Evolutionary conservation across 2,888 invertebrate genomes (phyloP).

Genomic region (Gnatocerus cornutus): DNA sequence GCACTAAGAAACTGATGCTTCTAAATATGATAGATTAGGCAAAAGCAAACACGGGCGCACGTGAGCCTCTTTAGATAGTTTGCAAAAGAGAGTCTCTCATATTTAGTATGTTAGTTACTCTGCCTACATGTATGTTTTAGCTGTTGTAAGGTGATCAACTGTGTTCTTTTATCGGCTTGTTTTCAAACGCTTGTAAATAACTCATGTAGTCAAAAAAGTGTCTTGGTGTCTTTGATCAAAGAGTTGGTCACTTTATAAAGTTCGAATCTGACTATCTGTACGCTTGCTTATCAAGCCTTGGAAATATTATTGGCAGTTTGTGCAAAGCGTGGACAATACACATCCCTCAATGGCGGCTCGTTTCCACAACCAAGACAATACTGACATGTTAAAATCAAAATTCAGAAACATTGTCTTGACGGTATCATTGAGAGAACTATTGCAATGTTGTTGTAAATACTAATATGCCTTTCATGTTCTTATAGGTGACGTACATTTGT

Average conservation of each 20-base stretch:
- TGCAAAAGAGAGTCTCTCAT: constrained; percentile 40
- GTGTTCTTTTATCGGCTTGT: constrained; percentile 39
- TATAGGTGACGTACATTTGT: constrained; percentile 42
- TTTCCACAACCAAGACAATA: constrained; percentile 41
- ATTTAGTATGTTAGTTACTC: constrained; percentile 46
- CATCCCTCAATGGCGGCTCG: constrained; percentile 9
- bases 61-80: constrained; percentile 39
- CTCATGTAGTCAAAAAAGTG: constrained; percentile 44
- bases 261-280: constrained; percentile 41
- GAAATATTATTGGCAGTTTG: constrained; percentile 40
- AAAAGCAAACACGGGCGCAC: constrained; percentile 35
- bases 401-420: constrained; percentile 38
- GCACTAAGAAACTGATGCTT: constrained; percentile 46
- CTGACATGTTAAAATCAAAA: constrained; percentile 36
- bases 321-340: constrained; percentile 34
- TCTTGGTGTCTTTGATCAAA: constrained; percentile 47
- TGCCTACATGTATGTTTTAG: constrained; percentile 44
- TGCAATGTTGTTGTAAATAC: constrained; percentile 51
- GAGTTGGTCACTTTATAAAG: constrained; percentile 48
- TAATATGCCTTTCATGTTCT: constrained; percentile 50
- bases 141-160: constrained; percentile 49
- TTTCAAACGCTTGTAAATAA: constrained; percentile 44
- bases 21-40: constrained; percentile 46
- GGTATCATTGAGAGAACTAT: constrained; percentile 22
- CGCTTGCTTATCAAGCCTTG: constrained; percentile 47